Evolutionary conservation across 2,797 vertebrate species (phyloP), one percentile per base, ranked within the genome.

Genomic region (Spinus pinus): DNA sequence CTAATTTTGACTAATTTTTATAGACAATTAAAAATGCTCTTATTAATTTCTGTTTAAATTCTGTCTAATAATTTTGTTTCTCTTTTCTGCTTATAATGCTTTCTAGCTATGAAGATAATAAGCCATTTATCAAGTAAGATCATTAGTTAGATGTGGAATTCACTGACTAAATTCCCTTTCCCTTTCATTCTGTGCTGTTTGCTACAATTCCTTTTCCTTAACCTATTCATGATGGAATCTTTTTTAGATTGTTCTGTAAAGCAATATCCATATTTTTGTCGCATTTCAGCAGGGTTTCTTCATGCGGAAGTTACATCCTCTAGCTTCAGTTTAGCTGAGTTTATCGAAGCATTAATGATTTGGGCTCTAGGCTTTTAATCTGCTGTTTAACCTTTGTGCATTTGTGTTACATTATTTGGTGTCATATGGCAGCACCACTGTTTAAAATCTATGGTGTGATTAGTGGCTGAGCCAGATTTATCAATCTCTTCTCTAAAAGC

Each of bases 41-140:
- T 98, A 98, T 96, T 98, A 97, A 97, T 98, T 98, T 98, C 97
- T 97, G 97, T 98, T 98, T 98, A 96, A 98, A 97, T 98, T 98
- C 99, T 98, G 98, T 98, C 98, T 99, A 99, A 99, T 99, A 98
- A 98, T 98, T 99, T 98, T 99, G 98, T 99, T 99, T 99, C 98
- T 99, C 98, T 99, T 98, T 99, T 99, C 98, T 99, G 99, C 99
- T 99, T 98, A 98, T 99, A 99, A 99, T 98, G 99, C 99, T 99
- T 98, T 99, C 99, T 99, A 99, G 99, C 99, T 99, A 99, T 99
- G 99, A 99, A 99, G 99, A 99, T 99, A 99, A 99, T 99, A 99
- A 99, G 99, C 99, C 98, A 98, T 99, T 99, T 99, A 99, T 99
- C 99, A 99, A 99, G 99, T 99, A 99, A 99, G 99, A 98, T 98